phyloP scores from a whole-genome alignment of 2,113 vertebrate species.

The Sclerurus mexicanus region DNA sequence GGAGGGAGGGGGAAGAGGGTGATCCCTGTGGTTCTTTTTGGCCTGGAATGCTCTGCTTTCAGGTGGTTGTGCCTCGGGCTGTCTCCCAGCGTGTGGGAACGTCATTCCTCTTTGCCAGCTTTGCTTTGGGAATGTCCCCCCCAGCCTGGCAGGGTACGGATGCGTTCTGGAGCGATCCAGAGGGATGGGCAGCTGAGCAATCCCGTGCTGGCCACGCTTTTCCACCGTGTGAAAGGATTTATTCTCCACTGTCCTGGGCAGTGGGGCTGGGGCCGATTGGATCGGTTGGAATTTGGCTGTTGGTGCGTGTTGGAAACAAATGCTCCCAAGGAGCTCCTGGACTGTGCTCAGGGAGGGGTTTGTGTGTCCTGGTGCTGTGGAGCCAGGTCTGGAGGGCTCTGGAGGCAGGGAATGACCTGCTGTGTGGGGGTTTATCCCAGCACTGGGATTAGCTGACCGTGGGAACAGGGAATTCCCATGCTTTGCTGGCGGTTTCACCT shows the following conservation, averaged over 20 bases:
- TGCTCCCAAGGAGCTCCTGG: background rate
- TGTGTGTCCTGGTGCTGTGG: background rate
- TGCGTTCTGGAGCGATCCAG: background rate
- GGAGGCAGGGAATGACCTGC: background rate
- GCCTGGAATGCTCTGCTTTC: background rate
- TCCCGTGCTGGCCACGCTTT: background rate
- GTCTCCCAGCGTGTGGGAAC: accelerated
- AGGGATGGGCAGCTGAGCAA: background rate
- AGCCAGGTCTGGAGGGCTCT: background rate
- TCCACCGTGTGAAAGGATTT: background rate
- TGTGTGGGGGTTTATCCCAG: background rate
- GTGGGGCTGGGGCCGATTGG: background rate
- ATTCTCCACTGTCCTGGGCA: background rate
- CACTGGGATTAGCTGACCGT: accelerated
- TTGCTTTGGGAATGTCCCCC: background rate
- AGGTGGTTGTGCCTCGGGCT: accelerated
- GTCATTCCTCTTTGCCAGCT: background rate
- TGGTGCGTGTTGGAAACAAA: background rate
- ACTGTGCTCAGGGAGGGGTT: background rate
- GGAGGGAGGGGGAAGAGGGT: background rate
- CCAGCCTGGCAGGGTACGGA: background rate
- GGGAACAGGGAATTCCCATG: background rate
- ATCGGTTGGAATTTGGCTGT: background rate
- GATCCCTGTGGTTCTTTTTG: background rate
- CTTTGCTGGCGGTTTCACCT: background rate